Evolutionary conservation across 2,113 vertebrate genomes (phyloP).

Genomic region (Bubo bubo): DNA sequence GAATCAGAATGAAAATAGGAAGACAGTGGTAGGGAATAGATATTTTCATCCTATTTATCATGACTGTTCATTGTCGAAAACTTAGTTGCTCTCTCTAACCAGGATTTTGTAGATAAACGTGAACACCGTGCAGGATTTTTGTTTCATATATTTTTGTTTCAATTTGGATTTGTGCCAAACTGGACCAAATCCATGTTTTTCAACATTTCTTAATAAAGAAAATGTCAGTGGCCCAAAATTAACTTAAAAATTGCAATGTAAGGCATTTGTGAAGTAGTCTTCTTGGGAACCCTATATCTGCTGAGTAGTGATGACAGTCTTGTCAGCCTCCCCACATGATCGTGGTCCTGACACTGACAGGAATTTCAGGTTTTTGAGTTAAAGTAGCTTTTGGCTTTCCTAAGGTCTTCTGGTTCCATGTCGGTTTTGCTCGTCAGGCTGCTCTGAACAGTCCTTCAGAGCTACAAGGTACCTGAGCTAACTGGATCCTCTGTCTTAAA

Average conservation of each 20-base stretch:
- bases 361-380: neutral
- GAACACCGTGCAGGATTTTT: neutral
- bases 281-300: accelerated
- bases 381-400: neutral
- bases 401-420: neutral
- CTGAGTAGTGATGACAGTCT: neutral
- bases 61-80: neutral
- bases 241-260: neutral
- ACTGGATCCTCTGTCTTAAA: neutral
- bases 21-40: neutral
- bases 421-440: neutral
- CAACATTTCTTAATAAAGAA: neutral
- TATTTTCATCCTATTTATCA: slow-evolving; percentile 7
- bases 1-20: neutral
- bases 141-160: neutral
- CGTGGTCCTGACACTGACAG: neutral
- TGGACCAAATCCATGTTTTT: neutral
- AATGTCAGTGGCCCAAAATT: neutral
- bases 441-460: neutral
- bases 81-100: neutral
- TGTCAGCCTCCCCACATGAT: neutral
- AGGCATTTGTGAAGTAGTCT: neutral
- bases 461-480: neutral
- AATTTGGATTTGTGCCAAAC: neutral
- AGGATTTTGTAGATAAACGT: neutral